Base-by-base conservation (phyloP, 1,140 invertebrate species). In the Drosophila tani region DNA sequence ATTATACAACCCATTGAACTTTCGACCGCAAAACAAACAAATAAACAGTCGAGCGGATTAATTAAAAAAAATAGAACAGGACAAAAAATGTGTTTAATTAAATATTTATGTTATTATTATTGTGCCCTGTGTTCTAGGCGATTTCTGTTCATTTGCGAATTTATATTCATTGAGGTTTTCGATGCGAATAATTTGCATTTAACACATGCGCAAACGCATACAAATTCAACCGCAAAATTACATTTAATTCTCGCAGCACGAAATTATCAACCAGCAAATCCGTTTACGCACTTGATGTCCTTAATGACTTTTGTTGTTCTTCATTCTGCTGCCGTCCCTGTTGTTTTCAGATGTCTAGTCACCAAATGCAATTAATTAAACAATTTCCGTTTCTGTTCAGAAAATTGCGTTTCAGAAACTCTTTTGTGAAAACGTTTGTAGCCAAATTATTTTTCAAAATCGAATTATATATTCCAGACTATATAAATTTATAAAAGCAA, bases 61-160 rank as follows among this genome's bases (percentile, higher is more conserved):
- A 71, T 76, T 64, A 50, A 73, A 59, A 71, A 41, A 59, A 43
- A 50, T 17, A 62, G n/a, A 12, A 32, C 43, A 47, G 35, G 59
- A 51, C 24, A 53, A 62, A 38, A 79, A 79, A 49, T 66, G 79
- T 69, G 51, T 79, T 82, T 68, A 87, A 82, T 87, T 87, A 86
- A 79, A 79, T 87, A 79, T 86, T 76, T 87, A 87, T 87, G 63
- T 65, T 55, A 82, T 79, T 69, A 75, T 87, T 56, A 59, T 76
- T 46, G 55, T 51, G 45, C 27, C 40, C 29, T 24, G 38, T 64
- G 24, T 40, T 55, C 43, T 43, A n/a, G 40, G 21, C 60, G 38
- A 76, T 76, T 51, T 21, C 73, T 51, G 71, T 76, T 46, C 45
- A 57, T 59, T 76, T 76, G 24, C 55, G 21, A 73, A 73, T 60